Evolutionary conservation across 2,113 vertebrate genomes (phyloP).

Genomic region (Eolophus roseicapilla): DNA sequence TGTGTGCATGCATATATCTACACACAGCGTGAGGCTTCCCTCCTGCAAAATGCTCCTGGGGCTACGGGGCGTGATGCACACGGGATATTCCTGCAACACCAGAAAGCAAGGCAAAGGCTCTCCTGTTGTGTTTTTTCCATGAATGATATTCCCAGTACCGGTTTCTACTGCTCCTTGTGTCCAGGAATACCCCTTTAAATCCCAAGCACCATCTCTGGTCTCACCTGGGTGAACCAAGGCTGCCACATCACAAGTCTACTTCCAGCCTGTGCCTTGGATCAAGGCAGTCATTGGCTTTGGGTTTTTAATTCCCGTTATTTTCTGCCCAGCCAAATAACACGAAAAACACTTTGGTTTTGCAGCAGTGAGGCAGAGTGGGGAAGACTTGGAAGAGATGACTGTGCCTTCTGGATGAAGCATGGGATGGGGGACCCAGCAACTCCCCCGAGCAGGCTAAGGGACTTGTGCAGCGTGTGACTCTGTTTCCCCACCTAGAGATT

Average conservation of each 20-base stretch:
- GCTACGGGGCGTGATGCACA: fast-evolving
- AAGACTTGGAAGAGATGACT: not conserved
- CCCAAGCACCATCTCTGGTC: not conserved
- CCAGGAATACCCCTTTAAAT: not conserved
- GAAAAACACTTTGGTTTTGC: not conserved
- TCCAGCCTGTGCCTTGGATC: not conserved
- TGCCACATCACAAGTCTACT: not conserved
- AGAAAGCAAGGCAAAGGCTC: not conserved
- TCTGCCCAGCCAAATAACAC: not conserved
- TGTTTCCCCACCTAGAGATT: not conserved
- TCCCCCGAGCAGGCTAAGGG: not conserved
- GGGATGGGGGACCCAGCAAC: not conserved
- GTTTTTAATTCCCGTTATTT: not conserved
- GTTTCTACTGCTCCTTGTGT: not conserved
- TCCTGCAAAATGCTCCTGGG: fast-evolving
- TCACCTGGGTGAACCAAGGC: not conserved
- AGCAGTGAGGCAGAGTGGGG: not conserved
- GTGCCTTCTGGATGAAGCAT: not conserved
- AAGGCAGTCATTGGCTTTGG: fast-evolving
- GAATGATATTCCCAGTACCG: not conserved
- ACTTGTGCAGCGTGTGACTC: fast-evolving
- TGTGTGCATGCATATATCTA: not conserved
- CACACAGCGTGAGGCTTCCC: not conserved
- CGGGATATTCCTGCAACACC: not conserved
- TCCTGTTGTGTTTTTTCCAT: not conserved